A percentile compares a stretch with the other conserved stretches of the same genome.
Evolutionary conservation across 1,140 invertebrate species (phyloP).

Genomic region (Chironomus tepperi): DNA sequence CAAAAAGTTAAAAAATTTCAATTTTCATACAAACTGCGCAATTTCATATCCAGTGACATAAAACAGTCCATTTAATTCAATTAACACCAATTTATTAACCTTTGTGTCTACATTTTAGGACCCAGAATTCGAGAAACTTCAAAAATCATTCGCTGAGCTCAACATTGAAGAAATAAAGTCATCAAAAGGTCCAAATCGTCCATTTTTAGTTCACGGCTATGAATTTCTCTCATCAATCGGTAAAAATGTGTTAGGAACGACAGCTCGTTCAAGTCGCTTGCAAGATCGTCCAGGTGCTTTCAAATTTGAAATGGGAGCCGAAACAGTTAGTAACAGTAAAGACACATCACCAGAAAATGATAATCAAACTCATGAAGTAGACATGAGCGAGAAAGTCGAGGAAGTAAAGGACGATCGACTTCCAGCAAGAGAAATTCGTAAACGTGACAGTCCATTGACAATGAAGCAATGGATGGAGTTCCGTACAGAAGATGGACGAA

Average conservation of each 20-base stretch:
- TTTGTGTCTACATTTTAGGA: conserved; percentile 33
- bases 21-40: background rate
- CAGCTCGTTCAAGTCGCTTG: conserved; percentile 27
- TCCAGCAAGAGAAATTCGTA: conserved; percentile 21
- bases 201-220: conserved; percentile 70
- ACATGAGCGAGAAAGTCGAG: conserved; percentile 21
- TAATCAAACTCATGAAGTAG: too few relatives aligned
- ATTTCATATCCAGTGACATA: background rate
- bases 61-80: too few relatives aligned
- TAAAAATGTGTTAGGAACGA: conserved; percentile 33
- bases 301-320: background rate
- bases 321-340: too few relatives aligned
- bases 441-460: conserved; percentile 49
- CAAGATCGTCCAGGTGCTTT: conserved; percentile 27
- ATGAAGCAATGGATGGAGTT: conserved; percentile 68
- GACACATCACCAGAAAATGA: too few relatives aligned
- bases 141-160: conserved; percentile 76
- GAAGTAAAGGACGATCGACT: conserved; percentile 25
- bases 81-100: background rate
- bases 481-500: conserved; percentile 65
- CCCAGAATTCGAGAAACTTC: conserved; percentile 56
- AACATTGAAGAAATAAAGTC: conserved; percentile 48
- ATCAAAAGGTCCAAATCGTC: background rate
- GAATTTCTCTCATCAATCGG: conserved; percentile 37
- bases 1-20: too few relatives aligned